Evolutionary conservation across 2,888 invertebrate species (phyloP), one percentile per base, ranked within the genome.

Genomic region (Dyspetes luteomarginatus): DNA sequence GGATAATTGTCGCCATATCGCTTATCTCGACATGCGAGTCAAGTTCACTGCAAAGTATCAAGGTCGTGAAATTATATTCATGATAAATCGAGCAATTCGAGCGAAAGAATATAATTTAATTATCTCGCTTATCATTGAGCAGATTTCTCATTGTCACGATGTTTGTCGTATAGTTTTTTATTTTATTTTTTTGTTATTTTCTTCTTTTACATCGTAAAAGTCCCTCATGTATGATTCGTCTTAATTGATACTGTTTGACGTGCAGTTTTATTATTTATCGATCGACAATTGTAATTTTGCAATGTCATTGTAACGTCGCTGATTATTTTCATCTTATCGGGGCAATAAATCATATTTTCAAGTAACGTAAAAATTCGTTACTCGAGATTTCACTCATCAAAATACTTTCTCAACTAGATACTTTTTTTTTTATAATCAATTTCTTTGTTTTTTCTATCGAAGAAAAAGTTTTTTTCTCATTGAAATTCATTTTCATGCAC

Each of bases 11-110:
- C 76, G 55, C 19, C 45, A 24, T 55, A 62, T 72, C 50, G 71
- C 26, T 77, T 76, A 81, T 81, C 77, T 62, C 41, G 22, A 19
- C 26, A 55, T 30, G 68, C 26, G 64, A 68, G 80, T 81, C 81
- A 81, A 81, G 81, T 81, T 81, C 77, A 81, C 56, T 62, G 55
- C 50, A 43, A 52, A 68, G 52, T 50, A 45, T 67, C 67, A 78
- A 68, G 81, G 81, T 81, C 73, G 24, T 64, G 22, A 64, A 68
- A 62, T 72, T 72, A n/a, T 62, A 68, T 76, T 69, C 64, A 22
- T 50, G 36, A 73, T 48, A 48, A 48, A 48, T 48, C 48, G 48
- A 15, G 36, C 36, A 1, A 36, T 36, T 36, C 36, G 36, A 7
- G 36, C 4, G 4, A 15, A 48, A 15, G 17, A 15, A 48, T 17